phyloP scores from a whole-genome alignment of 2,888 invertebrate species.

The Andrena praecox region DNA sequence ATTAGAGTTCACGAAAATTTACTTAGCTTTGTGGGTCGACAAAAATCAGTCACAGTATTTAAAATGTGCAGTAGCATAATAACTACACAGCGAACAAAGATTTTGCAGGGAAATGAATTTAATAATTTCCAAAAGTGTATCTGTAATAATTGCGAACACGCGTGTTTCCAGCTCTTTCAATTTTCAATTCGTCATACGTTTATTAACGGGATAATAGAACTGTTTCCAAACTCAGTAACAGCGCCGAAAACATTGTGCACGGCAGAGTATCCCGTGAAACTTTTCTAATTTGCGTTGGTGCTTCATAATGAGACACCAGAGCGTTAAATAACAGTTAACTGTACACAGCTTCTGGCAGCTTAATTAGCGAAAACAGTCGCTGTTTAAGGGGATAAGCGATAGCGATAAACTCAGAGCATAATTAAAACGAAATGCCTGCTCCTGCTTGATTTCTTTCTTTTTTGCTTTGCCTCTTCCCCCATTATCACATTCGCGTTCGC shows the following conservation, averaged over 20 bases:
- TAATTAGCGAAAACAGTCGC: neutral
- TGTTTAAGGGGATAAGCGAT: neutral
- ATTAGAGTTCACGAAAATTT: too few species aligned
- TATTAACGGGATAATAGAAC: slow-evolving; percentile 18
- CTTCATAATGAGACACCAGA: slow-evolving; percentile 23
- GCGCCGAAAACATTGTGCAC: slow-evolving; percentile 2
- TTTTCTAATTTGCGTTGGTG: slow-evolving; percentile 46
- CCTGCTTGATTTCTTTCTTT: neutral
- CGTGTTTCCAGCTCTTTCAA: neutral
- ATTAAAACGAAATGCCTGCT: slow-evolving; percentile 14
- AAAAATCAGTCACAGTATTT: too few species aligned
- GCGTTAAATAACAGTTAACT: slow-evolving; percentile 29
- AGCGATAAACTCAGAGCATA: neutral
- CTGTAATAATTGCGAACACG: neutral
- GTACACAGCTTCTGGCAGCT: neutral
- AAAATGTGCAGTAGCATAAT: too few species aligned
- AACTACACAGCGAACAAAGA: neutral
- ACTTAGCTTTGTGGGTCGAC: too few species aligned
- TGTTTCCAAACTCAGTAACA: neutral
- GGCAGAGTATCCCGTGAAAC: slow-evolving; percentile 20
- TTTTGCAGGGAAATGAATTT: neutral
- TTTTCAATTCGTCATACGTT: neutral
- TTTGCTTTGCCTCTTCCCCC: neutral
- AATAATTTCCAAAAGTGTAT: neutral
- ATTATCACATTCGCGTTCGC: neutral